Evolutionary conservation across 1,140 invertebrate species (phyloP).

Genomic region (Mya arenaria): DNA sequence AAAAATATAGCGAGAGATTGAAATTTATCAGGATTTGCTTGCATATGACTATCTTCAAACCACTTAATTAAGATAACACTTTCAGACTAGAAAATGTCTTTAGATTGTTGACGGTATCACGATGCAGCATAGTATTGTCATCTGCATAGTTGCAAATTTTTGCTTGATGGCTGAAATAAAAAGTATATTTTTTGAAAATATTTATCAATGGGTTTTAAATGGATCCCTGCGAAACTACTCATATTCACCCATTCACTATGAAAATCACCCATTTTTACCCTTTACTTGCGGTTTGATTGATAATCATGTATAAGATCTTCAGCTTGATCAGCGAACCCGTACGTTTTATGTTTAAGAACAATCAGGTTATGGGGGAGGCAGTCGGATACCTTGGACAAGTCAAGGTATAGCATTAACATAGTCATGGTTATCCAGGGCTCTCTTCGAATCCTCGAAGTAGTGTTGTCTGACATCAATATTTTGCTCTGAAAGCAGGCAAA

Average conservation of each 20-base stretch:
- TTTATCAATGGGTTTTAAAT: slow-evolving; percentile 8
- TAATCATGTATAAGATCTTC: background rate
- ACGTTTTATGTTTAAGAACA: background rate
- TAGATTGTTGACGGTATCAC: background rate
- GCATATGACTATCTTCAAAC: background rate
- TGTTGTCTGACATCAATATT: slow-evolving; percentile 32
- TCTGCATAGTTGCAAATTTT: slow-evolving; percentile 2
- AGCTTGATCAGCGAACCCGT: background rate
- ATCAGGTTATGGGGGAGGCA: too few relatives aligned
- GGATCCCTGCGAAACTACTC: slow-evolving; percentile 2
- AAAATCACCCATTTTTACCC: background rate
- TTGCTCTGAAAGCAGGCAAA: background rate
- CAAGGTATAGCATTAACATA: too few relatives aligned
- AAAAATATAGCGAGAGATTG: background rate
- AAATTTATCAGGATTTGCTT: background rate
- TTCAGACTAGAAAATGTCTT: too few relatives aligned
- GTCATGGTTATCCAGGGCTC: too few relatives aligned
- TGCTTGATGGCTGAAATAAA: background rate
- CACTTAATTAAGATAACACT: too few relatives aligned
- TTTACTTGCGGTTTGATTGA: background rate
- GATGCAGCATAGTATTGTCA: slow-evolving; percentile 8
- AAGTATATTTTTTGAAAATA: slow-evolving; percentile 22
- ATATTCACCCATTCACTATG: too few relatives aligned
- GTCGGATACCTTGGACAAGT: background rate
- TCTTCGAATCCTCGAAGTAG: slow-evolving; percentile 15